phyloP scores from a whole-genome alignment of 2,113 vertebrate genomes.

The Haemorhous mexicanus region DNA sequence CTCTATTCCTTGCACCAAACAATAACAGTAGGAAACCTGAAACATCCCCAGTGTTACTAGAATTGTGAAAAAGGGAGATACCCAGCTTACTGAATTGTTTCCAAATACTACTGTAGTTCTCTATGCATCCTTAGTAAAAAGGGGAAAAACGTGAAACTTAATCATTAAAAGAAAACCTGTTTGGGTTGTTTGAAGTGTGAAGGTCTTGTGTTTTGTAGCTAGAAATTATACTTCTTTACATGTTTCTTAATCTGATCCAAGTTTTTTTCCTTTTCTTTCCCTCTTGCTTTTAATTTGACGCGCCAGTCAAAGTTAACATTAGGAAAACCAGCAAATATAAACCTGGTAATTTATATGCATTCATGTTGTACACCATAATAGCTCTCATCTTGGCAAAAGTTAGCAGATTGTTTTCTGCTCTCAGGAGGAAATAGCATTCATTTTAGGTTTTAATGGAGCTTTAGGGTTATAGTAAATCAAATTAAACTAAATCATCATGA shows the following conservation, averaged over 20 bases:
- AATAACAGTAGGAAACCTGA: slow-evolving; percentile 25
- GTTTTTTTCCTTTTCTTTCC: not conserved
- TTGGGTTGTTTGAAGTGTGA: slow-evolving; percentile 24
- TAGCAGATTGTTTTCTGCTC: slow-evolving; percentile 34
- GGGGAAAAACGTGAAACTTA: not conserved
- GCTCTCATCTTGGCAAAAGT: slow-evolving; percentile 23
- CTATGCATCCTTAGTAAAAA: not conserved
- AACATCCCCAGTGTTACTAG: not conserved
- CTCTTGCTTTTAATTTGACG: slow-evolving; percentile 40
- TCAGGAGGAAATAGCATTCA: slow-evolving; percentile 33
- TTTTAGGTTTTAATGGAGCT: slow-evolving; percentile 32
- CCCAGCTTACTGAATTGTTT: slow-evolving; percentile 9
- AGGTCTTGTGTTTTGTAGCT: slow-evolving; percentile 34
- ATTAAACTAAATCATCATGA: slow-evolving; percentile 55
- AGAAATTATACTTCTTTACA: not conserved
- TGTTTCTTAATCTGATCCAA: slow-evolving; percentile 19
- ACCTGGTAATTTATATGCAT: not conserved
- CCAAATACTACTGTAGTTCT: not conserved
- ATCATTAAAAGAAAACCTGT: slow-evolving; percentile 60
- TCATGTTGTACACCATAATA: not conserved
- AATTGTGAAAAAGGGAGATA: slow-evolving; percentile 38
- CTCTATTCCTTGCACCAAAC: not conserved
- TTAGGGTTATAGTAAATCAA: slow-evolving; percentile 48
- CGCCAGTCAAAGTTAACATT: slow-evolving; percentile 41
- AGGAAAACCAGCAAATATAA: slow-evolving; percentile 39